Percentiles rank a stretch among this genome's conserved stretches.
phyloP scores from a whole-genome alignment of 2,797 vertebrate species.

The Arnoldichthys spilopterus region DNA sequence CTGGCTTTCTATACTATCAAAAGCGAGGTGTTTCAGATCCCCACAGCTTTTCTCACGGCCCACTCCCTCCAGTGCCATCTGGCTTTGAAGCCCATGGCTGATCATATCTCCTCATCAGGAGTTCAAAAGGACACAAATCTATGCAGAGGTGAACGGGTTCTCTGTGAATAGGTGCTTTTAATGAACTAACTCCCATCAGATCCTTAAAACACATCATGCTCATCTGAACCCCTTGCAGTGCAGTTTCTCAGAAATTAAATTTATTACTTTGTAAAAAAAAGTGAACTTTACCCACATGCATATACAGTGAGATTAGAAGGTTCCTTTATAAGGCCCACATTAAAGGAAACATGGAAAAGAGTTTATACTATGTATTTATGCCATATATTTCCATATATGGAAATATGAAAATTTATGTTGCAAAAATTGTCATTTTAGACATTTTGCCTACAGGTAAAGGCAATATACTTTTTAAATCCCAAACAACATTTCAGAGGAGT shows the following conservation, averaged over 20 bases:
- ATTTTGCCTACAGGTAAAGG: too few relatives aligned
- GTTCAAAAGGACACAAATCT: conserved; percentile 56
- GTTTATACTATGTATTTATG: too few relatives aligned
- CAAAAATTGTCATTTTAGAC: too few relatives aligned
- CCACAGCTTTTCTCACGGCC: conserved; percentile 55
- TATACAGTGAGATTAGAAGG: too few relatives aligned
- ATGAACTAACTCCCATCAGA: not conserved
- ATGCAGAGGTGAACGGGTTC: conserved; percentile 73
- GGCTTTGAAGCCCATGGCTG: conserved; percentile 48
- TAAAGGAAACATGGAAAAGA: too few relatives aligned
- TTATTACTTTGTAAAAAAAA: not conserved
- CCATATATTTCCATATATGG: too few relatives aligned
- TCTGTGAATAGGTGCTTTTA: conserved; percentile 52
- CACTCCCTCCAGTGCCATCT: conserved; percentile 51
- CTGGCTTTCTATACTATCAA: conserved; percentile 50
- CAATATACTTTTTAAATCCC: too few relatives aligned
- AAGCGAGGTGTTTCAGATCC: conserved; percentile 46
- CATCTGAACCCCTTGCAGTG: not conserved
- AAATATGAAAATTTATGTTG: too few relatives aligned
- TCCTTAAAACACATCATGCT: not conserved
- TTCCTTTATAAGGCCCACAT: too few relatives aligned
- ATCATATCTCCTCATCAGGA: conserved; percentile 46
- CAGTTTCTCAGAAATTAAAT: not conserved
- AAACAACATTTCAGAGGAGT: too few relatives aligned
- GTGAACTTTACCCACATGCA: not conserved